Percentiles rank a stretch among this genome's conserved stretches.
phyloP scores from a whole-genome alignment of 2,797 vertebrate species.

The Pterois miles region DNA sequence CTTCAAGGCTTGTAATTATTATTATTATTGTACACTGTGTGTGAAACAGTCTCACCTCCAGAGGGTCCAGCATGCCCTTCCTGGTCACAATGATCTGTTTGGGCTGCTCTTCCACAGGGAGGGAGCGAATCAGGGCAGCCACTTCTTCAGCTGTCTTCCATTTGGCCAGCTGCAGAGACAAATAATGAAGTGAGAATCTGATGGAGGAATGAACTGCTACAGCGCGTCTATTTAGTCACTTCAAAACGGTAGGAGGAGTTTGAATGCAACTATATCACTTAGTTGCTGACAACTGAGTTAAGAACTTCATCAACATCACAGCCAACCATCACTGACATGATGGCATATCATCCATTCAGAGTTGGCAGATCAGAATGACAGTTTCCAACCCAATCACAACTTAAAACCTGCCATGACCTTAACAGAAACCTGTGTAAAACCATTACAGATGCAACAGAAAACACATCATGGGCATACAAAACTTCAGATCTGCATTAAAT shows the following conservation, averaged over 20 bases:
- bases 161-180: slow-evolving; percentile 90
- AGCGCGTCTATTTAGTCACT: neutral
- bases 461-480: too few relatives aligned
- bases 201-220: neutral
- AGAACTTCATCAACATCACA: neutral
- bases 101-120: slow-evolving; percentile 98
- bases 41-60: slow-evolving; percentile 87
- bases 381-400: too few relatives aligned
- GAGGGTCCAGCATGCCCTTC: slow-evolving; percentile 98
- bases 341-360: neutral
- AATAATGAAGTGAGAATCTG: neutral
- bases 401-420: too few relatives aligned
- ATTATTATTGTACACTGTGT: neutral
- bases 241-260: neutral
- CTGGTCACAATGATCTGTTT: slow-evolving; percentile 99
- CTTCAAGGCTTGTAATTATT: neutral
- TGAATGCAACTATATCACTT: neutral
- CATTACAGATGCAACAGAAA: too few relatives aligned
- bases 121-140: slow-evolving; percentile 97
- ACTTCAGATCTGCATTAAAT: too few relatives aligned
- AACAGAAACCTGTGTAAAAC: too few relatives aligned
- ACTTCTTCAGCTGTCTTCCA: slow-evolving; percentile 99
- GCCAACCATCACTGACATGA: neutral
- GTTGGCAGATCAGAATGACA: too few relatives aligned
- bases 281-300: neutral